Percentiles rank a stretch among this genome's conserved stretches.
phyloP scores from a whole-genome alignment of 2,113 vertebrate genomes.

The Calypte anna region DNA sequence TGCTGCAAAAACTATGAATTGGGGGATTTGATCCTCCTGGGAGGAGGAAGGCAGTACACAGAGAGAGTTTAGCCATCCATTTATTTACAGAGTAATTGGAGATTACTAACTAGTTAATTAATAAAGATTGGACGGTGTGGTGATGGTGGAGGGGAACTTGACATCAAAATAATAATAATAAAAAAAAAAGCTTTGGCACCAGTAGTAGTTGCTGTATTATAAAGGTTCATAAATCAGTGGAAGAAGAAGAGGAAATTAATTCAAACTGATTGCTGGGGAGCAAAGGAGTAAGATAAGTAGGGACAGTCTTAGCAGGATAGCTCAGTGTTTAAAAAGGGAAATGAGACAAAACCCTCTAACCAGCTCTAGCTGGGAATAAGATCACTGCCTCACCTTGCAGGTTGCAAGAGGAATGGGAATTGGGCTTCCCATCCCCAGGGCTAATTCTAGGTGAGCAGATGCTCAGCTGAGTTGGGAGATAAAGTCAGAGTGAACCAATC shows the following conservation, averaged over 20 bases:
- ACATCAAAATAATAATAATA: neutral
- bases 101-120: constrained; percentile 53
- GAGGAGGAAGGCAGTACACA: neutral
- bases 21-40: neutral
- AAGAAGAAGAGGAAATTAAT: neutral
- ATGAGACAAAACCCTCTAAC: neutral
- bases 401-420: constrained; percentile 3
- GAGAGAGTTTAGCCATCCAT: neutral
- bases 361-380: neutral
- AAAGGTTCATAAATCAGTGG: neutral
- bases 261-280: neutral
- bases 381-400: constrained; percentile 21
- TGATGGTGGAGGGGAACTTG: neutral
- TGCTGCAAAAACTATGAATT: neutral
- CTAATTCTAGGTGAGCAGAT: constrained; percentile 28
- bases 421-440: constrained; percentile 10
- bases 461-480: constrained; percentile 17
- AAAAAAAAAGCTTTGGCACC: neutral
- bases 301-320: neutral
- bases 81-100: constrained; percentile 33
- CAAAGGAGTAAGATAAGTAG: neutral
- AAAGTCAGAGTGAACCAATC: neutral
- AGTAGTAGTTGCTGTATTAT: neutral
- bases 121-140: constrained; percentile 21
- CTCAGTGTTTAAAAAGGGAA: constrained; percentile 9